Conservation (phyloP, 2,888 invertebrate species). For the Molorchus minor region DNA sequence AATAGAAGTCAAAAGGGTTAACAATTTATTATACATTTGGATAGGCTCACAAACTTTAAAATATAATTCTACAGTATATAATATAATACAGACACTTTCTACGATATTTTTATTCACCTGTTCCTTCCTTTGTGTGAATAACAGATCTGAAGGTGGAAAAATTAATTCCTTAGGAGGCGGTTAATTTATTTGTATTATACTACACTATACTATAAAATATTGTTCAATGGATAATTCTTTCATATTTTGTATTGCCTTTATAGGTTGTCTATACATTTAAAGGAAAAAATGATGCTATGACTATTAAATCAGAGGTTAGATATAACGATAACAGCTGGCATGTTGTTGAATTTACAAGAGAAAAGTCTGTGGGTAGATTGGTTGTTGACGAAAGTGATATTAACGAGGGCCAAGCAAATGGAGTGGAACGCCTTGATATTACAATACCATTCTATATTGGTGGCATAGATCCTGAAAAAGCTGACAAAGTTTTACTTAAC, state of each 20-base stretch:
- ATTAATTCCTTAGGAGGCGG: too few species aligned
- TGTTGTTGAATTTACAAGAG: slow-evolving; percentile 73
- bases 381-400: slow-evolving; percentile 70
- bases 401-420: slow-evolving; percentile 24
- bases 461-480: slow-evolving; percentile 70
- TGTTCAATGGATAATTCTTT: too few species aligned
- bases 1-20: too few species aligned
- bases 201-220: too few species aligned
- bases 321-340: slow-evolving; percentile 87
- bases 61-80: too few species aligned
- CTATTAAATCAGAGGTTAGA: slow-evolving; percentile 66
- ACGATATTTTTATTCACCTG: too few species aligned
- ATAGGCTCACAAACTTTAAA: too few species aligned
- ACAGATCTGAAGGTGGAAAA: too few species aligned
- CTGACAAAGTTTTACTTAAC: slow-evolving; percentile 57
- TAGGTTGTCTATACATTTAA: slow-evolving; percentile 77
- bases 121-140: too few species aligned
- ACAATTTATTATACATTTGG: too few species aligned
- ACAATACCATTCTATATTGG: slow-evolving; percentile 81
- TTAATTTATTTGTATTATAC: too few species aligned
- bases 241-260: slow-evolving; percentile 35
- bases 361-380: slow-evolving; percentile 71
- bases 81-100: too few species aligned
- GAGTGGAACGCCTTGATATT: background rate
- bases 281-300: slow-evolving; percentile 69